These are phyloP conservation scores for Jaculus jaculus DNA, from an alignment of 2,113 vertebrate genomes.

Conservation along the genomic window DNA sequence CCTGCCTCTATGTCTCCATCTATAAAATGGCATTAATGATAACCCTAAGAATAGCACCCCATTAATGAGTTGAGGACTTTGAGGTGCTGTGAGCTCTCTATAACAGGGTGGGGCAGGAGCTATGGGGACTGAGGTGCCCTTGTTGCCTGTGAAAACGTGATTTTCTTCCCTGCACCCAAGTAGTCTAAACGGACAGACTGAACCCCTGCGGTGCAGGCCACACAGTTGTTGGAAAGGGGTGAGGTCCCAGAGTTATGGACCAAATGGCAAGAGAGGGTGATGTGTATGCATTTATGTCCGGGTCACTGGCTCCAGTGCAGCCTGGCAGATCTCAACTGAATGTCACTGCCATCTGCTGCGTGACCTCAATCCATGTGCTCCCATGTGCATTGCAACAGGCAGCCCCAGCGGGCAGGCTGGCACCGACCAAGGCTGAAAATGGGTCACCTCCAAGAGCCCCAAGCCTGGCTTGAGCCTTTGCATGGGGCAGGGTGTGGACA, in stretches of 20 bases:
- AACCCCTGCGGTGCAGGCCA: not conserved
- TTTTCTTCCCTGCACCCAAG: not conserved
- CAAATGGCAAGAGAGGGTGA: not conserved
- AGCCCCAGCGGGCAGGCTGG: slow-evolving; percentile 63
- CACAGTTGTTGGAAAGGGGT: not conserved
- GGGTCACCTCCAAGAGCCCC: slow-evolving; percentile 62
- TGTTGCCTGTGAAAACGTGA: not conserved
- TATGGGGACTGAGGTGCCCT: not conserved
- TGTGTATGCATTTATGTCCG: slow-evolving; percentile 7
- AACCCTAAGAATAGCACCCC: not conserved
- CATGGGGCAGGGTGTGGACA: not conserved
- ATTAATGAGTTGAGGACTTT: not conserved
- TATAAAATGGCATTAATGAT: slow-evolving; percentile 46
- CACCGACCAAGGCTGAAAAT: slow-evolving; percentile 55
- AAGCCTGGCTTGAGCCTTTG: not conserved
- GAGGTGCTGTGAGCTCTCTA: not conserved
- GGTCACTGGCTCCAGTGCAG: slow-evolving; percentile 61
- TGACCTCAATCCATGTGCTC: slow-evolving; percentile 69
- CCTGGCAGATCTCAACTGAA: slow-evolving; percentile 63
- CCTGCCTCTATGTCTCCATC: slow-evolving; percentile 15
- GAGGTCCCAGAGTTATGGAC: not conserved
- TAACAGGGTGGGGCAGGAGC: not conserved
- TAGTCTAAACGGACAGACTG: not conserved
- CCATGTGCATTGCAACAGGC: slow-evolving; percentile 19
- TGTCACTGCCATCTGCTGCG: slow-evolving; percentile 68